Evolutionary conservation across 2,113 vertebrate species (phyloP), one percentile per base, ranked within the genome.

Genomic region (Poeciliopsis turrubarensis): DNA sequence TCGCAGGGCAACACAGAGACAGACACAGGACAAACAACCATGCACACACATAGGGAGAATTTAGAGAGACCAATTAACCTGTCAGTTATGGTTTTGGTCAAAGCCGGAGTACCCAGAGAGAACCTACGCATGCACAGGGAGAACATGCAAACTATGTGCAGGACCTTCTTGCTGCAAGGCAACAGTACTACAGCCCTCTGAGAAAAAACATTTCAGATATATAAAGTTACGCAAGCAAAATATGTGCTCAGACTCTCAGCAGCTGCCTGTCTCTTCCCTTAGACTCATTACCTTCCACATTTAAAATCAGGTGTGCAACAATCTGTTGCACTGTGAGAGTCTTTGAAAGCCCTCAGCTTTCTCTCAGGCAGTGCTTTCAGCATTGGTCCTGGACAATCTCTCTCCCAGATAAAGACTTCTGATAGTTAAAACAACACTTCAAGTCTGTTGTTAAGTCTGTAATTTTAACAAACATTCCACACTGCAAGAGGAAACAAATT

Each of bases 171-270:
- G 30, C 30, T 31, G 30, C 30, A 31, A 31, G 30, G 30, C 30
- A 31, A 31, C 30, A 31, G 30, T 31, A 4, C 30, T 31, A 31
- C 30, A 31, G 30, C 30, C 30, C 30, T 31, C 30, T 31, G 30
- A 29, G 30, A 4, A 31, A 86, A 37, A 37, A 37, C 34, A 12
- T 37, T 47, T 70, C 15, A 11, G 29, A 74, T 82, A 22, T 30
- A 15, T 41, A 15, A 65, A 67, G 57, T 26, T 54, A n/a, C 68
- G 19, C 92, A 90, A 92, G 72, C 26, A 65, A 68, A 22, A 17
- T 37, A 1, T 14, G 32, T 73, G 63, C 65, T 19, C 13, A 12
- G 32, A 22, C 31, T 44, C 34, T 63, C 63, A 60, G 65, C 15
- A 0, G 13, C 57, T 60, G 64, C 47, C 32, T 72, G 41, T 37